phyloP scores from a whole-genome alignment of 2,888 invertebrate species.

The Adelognathus sp. region DNA sequence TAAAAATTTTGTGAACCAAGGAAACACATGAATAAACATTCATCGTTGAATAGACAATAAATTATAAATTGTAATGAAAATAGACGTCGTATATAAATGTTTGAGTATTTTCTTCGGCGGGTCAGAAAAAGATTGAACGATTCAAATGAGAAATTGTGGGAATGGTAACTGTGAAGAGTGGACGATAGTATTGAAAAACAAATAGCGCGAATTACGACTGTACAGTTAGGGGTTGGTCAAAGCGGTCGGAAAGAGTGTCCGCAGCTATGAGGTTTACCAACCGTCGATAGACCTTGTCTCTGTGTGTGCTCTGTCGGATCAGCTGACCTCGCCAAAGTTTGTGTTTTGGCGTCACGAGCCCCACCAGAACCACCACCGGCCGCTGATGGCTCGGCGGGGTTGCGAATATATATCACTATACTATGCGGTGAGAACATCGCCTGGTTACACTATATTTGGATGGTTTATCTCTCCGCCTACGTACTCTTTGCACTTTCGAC shows the following conservation, averaged over 20 bases:
- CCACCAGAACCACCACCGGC: conserved; percentile 44
- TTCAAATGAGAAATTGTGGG: not conserved
- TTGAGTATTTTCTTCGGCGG: no score
- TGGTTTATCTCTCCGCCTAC: not conserved
- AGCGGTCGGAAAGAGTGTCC: not conserved
- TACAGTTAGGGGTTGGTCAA: conserved; percentile 43
- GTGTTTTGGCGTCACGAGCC: conserved; percentile 49
- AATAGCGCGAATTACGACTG: not conserved
- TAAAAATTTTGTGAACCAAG: no score
- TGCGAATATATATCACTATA: not conserved
- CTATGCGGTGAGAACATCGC: no score
- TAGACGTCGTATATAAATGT: no score
- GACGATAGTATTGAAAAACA: not conserved
- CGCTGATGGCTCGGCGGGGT: conserved; percentile 13
- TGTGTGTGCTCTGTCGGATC: conserved; percentile 31
- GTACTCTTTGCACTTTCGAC: not conserved
- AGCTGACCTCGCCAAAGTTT: conserved; percentile 64
- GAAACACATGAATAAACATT: no score
- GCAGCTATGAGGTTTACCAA: conserved; percentile 1
- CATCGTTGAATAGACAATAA: no score
- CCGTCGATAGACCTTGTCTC: not conserved
- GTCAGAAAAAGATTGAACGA: no score
- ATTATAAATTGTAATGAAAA: no score
- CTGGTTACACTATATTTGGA: not conserved
- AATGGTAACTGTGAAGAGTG: not conserved